Conservation (phyloP, 2,888 invertebrate genomes). For the Apodemia mormo region DNA sequence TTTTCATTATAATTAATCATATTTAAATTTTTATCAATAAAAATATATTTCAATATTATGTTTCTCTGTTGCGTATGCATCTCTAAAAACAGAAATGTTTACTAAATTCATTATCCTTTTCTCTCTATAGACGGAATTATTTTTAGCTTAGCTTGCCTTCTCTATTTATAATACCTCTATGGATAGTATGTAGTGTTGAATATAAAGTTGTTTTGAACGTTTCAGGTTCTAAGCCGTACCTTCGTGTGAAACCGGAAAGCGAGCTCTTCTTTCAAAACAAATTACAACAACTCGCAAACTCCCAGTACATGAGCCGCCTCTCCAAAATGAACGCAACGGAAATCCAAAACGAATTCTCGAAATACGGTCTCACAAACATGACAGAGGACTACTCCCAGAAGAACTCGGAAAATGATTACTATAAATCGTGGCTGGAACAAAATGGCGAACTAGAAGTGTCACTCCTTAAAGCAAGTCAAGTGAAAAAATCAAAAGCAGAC, state of each 20-base stretch:
- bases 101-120: too few relatives aligned
- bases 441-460: slow-evolving; percentile 77
- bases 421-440: slow-evolving; percentile 75
- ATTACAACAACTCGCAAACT: slow-evolving; percentile 61
- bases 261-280: slow-evolving; percentile 71
- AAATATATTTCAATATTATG: too few relatives aligned
- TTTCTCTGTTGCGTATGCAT: too few relatives aligned
- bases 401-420: slow-evolving; percentile 66
- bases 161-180: too few relatives aligned
- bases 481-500: slow-evolving; percentile 55
- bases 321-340: slow-evolving; percentile 69
- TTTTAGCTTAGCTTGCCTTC: too few relatives aligned
- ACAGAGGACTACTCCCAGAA: slow-evolving; percentile 53
- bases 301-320: slow-evolving; percentile 62
- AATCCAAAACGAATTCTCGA: slow-evolving; percentile 66
- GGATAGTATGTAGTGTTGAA: too few relatives aligned
- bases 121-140: too few relatives aligned
- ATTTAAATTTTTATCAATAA: too few relatives aligned
- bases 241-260: slow-evolving; percentile 72
- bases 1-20: too few relatives aligned
- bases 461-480: slow-evolving; percentile 61
- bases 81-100: too few relatives aligned
- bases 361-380: slow-evolving; percentile 67
- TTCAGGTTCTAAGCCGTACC: slow-evolving; percentile 56
- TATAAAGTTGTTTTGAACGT: slow-evolving; percentile 1